Conservation (phyloP, 2,113 vertebrate genomes). For the Pygoscelis antarcticus region DNA sequence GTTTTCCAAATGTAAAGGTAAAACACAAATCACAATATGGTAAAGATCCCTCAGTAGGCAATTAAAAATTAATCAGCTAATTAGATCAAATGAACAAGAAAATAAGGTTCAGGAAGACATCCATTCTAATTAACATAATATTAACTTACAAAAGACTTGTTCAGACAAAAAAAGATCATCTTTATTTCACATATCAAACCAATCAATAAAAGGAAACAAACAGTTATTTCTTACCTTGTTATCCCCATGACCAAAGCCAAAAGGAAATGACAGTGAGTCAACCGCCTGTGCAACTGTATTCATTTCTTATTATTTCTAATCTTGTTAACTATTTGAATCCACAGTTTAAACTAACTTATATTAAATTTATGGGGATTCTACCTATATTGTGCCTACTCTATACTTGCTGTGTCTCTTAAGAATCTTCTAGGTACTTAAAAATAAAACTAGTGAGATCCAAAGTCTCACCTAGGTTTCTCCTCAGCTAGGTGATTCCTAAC, state of each 20-base stretch:
- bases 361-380: neutral
- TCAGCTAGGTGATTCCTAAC: neutral
- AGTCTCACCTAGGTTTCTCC: neutral
- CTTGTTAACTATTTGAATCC: conserved; percentile 20
- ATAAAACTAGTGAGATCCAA: neutral
- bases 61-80: conserved; percentile 64
- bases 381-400: neutral
- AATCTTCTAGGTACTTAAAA: neutral
- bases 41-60: conserved; percentile 48
- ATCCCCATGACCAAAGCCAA: conserved; percentile 44
- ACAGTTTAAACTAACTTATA: neutral
- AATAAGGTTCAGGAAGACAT: conserved; percentile 60
- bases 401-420: neutral
- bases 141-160: conserved; percentile 46
- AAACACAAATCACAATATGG: conserved; percentile 45
- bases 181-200: conserved; percentile 31
- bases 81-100: conserved; percentile 56
- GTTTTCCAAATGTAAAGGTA: conserved; percentile 47
- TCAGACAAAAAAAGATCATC: neutral
- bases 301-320: conserved; percentile 39
- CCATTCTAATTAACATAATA: conserved; percentile 50
- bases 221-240: conserved; percentile 60
- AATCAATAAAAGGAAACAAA: conserved; percentile 57
- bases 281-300: neutral
- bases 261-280: conserved; percentile 54